phyloP scores from a whole-genome alignment of 2,888 invertebrate genomes.

The Temnothorax unifasciatus region DNA sequence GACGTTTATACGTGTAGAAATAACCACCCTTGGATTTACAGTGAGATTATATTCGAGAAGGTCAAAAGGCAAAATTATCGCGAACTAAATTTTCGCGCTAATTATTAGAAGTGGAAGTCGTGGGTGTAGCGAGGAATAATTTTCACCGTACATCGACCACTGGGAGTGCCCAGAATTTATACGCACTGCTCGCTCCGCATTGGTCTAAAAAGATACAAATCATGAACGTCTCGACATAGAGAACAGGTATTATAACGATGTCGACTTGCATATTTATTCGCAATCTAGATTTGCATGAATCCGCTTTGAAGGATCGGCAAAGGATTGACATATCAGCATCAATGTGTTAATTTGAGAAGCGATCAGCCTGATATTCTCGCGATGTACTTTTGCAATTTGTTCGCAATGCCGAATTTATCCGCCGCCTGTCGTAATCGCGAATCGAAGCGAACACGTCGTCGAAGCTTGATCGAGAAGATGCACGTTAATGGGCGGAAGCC shows the following conservation, averaged over 20 bases:
- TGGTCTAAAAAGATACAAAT: not conserved
- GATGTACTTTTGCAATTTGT: not conserved
- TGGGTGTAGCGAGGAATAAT: not conserved
- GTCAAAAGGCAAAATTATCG: not conserved
- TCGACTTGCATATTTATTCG: not conserved
- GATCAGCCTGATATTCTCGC: not conserved
- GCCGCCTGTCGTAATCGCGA: not conserved
- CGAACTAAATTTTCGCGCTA: not conserved
- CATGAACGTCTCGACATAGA: not conserved
- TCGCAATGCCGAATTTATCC: not conserved
- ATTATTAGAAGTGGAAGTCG: not conserved
- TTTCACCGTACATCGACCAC: not conserved
- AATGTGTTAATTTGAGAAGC: not conserved
- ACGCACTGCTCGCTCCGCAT: not conserved
- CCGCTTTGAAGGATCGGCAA: not conserved
- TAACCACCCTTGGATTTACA: no score
- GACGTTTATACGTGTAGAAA: no score
- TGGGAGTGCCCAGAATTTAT: constrained; percentile 17
- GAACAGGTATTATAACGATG: not conserved
- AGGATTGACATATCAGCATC: not conserved
- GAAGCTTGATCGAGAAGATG: not conserved
- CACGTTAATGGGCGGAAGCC: constrained; percentile 10
- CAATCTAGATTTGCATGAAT: constrained; percentile 15
- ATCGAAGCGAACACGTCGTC: not conserved
- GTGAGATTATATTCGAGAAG: not conserved